Base-by-base conservation (phyloP, 2,888 invertebrate species). In the Ophioninae sp. region DNA sequence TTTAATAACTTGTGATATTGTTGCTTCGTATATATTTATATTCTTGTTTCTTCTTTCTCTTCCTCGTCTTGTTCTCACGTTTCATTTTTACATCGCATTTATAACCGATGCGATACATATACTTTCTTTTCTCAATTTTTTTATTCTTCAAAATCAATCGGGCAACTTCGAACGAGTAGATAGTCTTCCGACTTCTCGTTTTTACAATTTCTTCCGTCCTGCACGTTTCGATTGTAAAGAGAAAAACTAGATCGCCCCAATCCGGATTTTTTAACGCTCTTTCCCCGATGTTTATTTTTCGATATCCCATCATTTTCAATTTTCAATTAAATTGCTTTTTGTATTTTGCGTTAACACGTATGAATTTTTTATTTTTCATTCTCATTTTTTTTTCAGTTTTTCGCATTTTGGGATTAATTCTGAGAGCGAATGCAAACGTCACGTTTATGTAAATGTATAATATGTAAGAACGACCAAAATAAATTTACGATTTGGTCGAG, bases 181-280 rank as follows among this genome's bases (percentile, higher is more conserved):
- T 50, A 6, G 1, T 6, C 50, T 50, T 30, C 30, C 17, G 50
- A 50, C 6, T 50, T 50, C 17, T 50, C 17, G 13, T 10, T 17
- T 50, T 5, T 6, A 50, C 13, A 17, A 0, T 3, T 50, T 17
- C 17, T 50, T 59, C 59, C 41, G 68, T 61, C 50, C 77, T 61
- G 68, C 23, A 20, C 44, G 30, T 30, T 59, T 62, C 37, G 56
- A 74, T 81, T 81, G 75, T 57, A 85, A 84, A 84, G 3, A 30
- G 30, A 79, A 86, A 86, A 86, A 86, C 67, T 85, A 82, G 82
- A 84, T 79, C 73, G 79, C 79, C 81, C 62, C 65, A 84, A 79
- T 65, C 68, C 37, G 72, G 64, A 74, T 75, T 44, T n/a, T 68
- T 61, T 65, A 10, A 44, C 65, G 13, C 17, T 50, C 50, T 13